Evolutionary conservation across 2,888 invertebrate genomes (phyloP).

Genomic region (Leptinotarsa juncta): DNA sequence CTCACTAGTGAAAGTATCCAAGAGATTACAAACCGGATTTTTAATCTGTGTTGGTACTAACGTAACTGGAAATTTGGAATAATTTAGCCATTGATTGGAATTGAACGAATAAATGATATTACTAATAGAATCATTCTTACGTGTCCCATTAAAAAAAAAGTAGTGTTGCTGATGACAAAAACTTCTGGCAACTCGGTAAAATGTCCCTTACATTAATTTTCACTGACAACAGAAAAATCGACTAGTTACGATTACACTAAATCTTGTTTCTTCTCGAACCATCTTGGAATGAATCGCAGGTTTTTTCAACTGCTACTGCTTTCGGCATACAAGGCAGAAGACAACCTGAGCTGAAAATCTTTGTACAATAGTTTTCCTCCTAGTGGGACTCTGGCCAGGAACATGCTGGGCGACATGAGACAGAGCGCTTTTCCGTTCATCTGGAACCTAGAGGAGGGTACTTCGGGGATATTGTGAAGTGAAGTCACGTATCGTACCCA

Average conservation of each 20-base stretch:
- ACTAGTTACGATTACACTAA: background rate
- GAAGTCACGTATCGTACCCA: slow-evolving; percentile 74
- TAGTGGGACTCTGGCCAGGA: slow-evolving; percentile 75
- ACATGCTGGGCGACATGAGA: slow-evolving; percentile 82
- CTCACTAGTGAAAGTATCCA: too few relatives aligned
- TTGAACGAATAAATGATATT: too few relatives aligned
- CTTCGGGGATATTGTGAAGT: slow-evolving; percentile 70
- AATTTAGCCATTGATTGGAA: too few relatives aligned
- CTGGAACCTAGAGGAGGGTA: slow-evolving; percentile 73
- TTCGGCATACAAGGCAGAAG: slow-evolving; percentile 72
- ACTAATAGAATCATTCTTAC: too few relatives aligned
- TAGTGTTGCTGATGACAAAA: too few relatives aligned
- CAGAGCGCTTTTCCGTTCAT: slow-evolving; percentile 87
- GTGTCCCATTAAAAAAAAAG: too few relatives aligned
- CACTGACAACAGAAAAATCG: slow-evolving; percentile 5
- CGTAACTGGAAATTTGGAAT: too few relatives aligned
- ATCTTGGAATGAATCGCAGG: background rate
- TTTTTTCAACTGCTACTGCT: slow-evolving; percentile 36
- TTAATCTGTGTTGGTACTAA: too few relatives aligned
- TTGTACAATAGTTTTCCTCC: slow-evolving; percentile 77
- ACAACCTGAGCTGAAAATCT: slow-evolving; percentile 77
- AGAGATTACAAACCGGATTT: too few relatives aligned
- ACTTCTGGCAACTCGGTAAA: too few relatives aligned
- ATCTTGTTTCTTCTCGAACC: background rate
- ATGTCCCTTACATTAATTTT: background rate